These are phyloP conservation scores for Cetoscarus ocellatus DNA, from an alignment of 2,797 vertebrate species.

Conservation along the genomic window DNA sequence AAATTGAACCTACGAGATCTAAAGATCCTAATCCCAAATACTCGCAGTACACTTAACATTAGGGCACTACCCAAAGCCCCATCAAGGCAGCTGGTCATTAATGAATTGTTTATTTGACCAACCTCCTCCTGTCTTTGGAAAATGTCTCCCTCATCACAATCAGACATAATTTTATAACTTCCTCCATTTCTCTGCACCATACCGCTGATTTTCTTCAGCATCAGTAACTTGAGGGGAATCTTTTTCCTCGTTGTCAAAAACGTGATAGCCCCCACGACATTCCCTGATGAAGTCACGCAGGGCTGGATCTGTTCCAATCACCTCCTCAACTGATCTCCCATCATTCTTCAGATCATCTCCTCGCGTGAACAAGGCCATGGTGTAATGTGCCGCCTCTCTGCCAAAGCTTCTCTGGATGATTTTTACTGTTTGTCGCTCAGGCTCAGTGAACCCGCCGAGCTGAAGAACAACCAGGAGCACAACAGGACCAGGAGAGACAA, in stretches of 20 bases:
- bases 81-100: background rate
- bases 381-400: background rate
- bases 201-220: background rate
- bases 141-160: background rate
- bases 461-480: constrained; percentile 1
- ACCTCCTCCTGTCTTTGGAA: background rate
- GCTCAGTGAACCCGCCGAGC: background rate
- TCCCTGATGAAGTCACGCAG: constrained; percentile 2
- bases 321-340: background rate
- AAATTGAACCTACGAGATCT: too few species aligned
- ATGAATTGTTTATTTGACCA: background rate
- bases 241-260: background rate
- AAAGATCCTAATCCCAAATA: too few species aligned
- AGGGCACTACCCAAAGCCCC: background rate
- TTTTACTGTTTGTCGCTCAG: background rate
- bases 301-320: background rate
- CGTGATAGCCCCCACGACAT: background rate
- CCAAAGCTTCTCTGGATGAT: background rate
- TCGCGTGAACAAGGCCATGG: constrained; percentile 3
- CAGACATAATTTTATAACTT: background rate
- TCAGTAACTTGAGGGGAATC: background rate
- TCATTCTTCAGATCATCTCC: constrained; percentile 3
- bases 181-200: background rate
- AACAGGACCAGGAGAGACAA: background rate
- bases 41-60: too few species aligned